These are phyloP conservation scores for Sminthurinus aureus DNA, from an alignment of 2,888 invertebrate genomes.

Conservation along the genomic window DNA sequence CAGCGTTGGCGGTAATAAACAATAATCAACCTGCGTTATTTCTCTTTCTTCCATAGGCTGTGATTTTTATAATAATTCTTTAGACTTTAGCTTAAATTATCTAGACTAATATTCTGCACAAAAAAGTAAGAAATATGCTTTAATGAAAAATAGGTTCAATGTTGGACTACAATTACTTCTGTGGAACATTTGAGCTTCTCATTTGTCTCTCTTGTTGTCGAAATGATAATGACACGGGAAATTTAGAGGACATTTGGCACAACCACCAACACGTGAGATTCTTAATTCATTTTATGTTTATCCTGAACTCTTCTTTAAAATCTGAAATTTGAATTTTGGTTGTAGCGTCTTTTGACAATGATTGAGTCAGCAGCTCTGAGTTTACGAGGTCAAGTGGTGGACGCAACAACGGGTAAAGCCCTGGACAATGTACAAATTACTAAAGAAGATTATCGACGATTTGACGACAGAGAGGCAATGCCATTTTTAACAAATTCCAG, in stretches of 20 bases:
- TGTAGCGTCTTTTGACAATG: conserved; percentile 49
- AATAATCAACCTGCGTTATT: too few species aligned
- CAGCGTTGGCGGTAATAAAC: conserved; percentile 63
- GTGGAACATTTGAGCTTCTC: conserved; percentile 69
- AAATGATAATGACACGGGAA: conserved; percentile 66
- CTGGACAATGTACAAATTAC: conserved; percentile 64
- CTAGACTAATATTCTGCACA: too few species aligned
- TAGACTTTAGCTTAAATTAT: too few species aligned
- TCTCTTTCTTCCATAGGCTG: too few species aligned
- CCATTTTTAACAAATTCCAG: conserved; percentile 62
- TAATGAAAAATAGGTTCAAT: conserved; percentile 65
- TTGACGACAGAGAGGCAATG: conserved; percentile 41
- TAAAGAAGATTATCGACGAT: conserved; percentile 65
- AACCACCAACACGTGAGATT: conserved; percentile 43
- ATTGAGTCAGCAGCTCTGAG: conserved; percentile 50
- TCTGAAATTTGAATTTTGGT: background rate
- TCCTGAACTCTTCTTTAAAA: background rate
- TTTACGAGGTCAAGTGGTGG: conserved; percentile 53
- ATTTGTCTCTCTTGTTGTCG: conserved; percentile 68
- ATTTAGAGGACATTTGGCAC: conserved; percentile 58
- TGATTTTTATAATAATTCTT: too few species aligned
- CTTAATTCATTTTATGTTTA: background rate
- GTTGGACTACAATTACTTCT: conserved; percentile 70
- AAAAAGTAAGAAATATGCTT: too few species aligned
- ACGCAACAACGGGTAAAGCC: conserved; percentile 47